Conservation (phyloP, 2,888 invertebrate genomes). For the Hanleya hanleyi region DNA sequence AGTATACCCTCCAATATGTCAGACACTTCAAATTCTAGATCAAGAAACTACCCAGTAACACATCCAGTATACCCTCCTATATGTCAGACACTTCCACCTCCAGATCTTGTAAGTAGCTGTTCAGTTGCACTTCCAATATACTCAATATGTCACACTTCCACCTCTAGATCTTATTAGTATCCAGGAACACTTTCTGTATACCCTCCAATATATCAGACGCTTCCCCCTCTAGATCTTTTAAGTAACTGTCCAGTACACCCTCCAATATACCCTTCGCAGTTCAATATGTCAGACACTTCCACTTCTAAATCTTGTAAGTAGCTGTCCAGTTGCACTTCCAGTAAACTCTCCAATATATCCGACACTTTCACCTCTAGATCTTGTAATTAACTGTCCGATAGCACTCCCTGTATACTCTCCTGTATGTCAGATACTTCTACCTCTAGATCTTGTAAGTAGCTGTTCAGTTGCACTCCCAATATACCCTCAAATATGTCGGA, state of each 20-base stretch:
- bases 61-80: constrained; percentile 8
- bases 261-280: background rate
- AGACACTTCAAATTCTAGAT: background rate
- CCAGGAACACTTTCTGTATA: background rate
- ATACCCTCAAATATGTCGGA: background rate
- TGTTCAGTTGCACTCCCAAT: background rate
- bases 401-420: background rate
- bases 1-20: constrained; percentile 2
- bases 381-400: background rate
- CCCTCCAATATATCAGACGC: background rate
- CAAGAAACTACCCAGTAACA: constrained; percentile 7
- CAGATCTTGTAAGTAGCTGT: too few species aligned
- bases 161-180: background rate
- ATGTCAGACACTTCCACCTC: too few species aligned
- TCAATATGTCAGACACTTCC: background rate
- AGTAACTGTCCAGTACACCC: background rate
- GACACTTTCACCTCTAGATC: background rate
- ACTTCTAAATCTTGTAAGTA: too few species aligned
- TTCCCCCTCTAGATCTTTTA: background rate
- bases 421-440: background rate
- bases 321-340: background rate
- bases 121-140: background rate
- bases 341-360: background rate
- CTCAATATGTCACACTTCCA: background rate
- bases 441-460: background rate